These are phyloP conservation scores for Aphaenogaster ashmeadi DNA, from an alignment of 1,140 invertebrate genomes.

Conservation along the genomic window DNA sequence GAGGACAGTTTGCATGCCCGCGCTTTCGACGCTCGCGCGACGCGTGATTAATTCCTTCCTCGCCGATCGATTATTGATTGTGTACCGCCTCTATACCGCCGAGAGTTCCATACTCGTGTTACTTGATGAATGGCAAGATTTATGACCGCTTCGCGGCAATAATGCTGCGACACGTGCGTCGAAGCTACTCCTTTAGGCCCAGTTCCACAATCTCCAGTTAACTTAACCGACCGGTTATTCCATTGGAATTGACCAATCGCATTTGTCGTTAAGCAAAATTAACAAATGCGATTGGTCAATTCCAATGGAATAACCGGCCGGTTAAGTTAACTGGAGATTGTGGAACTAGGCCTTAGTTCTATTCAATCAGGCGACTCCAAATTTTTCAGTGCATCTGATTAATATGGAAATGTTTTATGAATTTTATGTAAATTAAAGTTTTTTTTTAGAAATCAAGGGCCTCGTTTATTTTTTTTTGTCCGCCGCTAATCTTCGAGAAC, in stretches of 20 bases:
- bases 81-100: background rate
- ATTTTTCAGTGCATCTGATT: background rate
- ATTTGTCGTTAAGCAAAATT: too few species aligned
- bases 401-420: background rate
- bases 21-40: background rate
- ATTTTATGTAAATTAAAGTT: background rate
- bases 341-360: too few species aligned
- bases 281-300: too few species aligned
- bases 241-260: too few species aligned
- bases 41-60: slow-evolving; percentile 30
- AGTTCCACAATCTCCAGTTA: too few species aligned
- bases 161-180: background rate
- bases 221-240: too few species aligned
- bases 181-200: background rate
- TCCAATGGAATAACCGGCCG: too few species aligned
- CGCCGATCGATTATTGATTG: background rate
- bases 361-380: background rate
- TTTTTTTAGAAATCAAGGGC: background rate
- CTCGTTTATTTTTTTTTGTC: background rate
- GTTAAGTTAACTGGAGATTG: too few species aligned
- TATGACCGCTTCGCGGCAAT: slow-evolving; percentile 1
- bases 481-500: background rate
- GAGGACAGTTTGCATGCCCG: slow-evolving; percentile 8
- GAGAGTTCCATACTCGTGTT: background rate
- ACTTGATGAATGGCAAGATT: slow-evolving; percentile 40